A percentile compares a stretch with the other conserved stretches of the same genome.
Conservation (phyloP, 2,888 invertebrate genomes). For the Trissoscelio sp. region DNA sequence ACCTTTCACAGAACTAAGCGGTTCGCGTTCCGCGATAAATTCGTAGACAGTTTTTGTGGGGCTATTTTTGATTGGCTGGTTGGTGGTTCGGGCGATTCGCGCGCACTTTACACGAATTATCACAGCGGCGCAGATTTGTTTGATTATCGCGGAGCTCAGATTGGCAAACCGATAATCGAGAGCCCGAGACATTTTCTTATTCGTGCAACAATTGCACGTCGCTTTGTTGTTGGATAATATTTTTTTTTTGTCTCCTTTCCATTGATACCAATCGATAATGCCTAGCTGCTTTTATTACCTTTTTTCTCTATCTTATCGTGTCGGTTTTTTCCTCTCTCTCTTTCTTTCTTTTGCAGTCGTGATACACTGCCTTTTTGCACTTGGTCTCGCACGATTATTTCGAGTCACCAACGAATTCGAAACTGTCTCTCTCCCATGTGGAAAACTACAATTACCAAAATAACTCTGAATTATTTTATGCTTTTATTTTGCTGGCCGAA, state of each 20-base stretch:
- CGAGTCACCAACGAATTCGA: conserved; percentile 22
- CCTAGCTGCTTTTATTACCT: conserved; percentile 26
- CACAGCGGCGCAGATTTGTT: not conserved
- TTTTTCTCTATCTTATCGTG: conserved; percentile 44
- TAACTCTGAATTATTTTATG: conserved; percentile 20
- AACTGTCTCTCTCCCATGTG: not conserved
- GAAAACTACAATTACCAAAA: conserved; percentile 23
- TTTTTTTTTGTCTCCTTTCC: not conserved
- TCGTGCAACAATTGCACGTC: not conserved
- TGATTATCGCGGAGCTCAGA: conserved; percentile 21
- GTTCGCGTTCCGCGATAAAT: conserved; percentile 56
- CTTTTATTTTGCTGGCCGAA: conserved; percentile 23
- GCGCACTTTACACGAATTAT: not conserved
- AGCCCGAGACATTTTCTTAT: not conserved
- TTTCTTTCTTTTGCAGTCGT: no score
- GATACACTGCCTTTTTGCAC: conserved; percentile 9
- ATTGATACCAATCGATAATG: conserved; percentile 44
- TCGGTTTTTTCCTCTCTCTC: not conserved
- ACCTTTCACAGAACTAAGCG: conserved; percentile 67
- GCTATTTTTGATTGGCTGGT: conserved; percentile 34
- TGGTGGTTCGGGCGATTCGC: not conserved
- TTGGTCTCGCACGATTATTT: conserved; percentile 16
- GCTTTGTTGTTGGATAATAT: conserved; percentile 13
- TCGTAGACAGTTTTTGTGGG: conserved; percentile 36
- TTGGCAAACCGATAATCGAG: conserved; percentile 12